phyloP scores from a whole-genome alignment of 2,888 invertebrate species.

The Epiblema foenella region DNA sequence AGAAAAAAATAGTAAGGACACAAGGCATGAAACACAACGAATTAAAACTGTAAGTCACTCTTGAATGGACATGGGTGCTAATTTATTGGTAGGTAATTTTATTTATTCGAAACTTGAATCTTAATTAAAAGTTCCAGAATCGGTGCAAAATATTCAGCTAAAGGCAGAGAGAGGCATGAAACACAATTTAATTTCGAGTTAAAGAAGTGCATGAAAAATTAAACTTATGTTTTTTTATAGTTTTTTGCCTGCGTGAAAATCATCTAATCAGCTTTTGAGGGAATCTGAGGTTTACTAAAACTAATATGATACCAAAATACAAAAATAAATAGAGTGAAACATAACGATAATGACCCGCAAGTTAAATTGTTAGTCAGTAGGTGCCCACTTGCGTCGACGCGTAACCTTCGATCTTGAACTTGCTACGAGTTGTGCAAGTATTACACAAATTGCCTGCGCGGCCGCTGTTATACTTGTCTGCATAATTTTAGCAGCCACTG shows the following conservation, averaged over 20 bases:
- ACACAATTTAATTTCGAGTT: neutral
- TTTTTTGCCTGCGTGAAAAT: too few relatives aligned
- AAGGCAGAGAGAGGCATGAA: neutral
- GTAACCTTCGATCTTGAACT: conserved; percentile 67
- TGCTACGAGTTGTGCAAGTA: conserved; percentile 46
- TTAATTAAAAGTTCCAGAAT: neutral
- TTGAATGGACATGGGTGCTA: neutral
- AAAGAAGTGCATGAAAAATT: too few relatives aligned
- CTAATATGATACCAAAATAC: too few relatives aligned
- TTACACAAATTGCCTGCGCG: conserved; percentile 32
- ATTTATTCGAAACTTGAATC: neutral
- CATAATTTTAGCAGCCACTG: conserved; percentile 20
- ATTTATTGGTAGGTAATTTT: neutral
- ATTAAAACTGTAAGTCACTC: neutral
- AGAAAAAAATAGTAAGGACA: neutral
- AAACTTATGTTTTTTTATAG: too few relatives aligned
- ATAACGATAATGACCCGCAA: neutral
- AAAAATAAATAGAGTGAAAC: too few relatives aligned
- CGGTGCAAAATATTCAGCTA: neutral
- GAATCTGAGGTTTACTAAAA: too few relatives aligned
- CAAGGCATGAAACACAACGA: neutral
- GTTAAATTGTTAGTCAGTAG: conserved; percentile 8
- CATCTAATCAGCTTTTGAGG: too few relatives aligned
- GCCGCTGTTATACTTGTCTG: conserved; percentile 13
- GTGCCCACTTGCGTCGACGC: conserved; percentile 35